Conservation (phyloP, 2,113 vertebrate genomes). For the Bombycilla garrulus region DNA sequence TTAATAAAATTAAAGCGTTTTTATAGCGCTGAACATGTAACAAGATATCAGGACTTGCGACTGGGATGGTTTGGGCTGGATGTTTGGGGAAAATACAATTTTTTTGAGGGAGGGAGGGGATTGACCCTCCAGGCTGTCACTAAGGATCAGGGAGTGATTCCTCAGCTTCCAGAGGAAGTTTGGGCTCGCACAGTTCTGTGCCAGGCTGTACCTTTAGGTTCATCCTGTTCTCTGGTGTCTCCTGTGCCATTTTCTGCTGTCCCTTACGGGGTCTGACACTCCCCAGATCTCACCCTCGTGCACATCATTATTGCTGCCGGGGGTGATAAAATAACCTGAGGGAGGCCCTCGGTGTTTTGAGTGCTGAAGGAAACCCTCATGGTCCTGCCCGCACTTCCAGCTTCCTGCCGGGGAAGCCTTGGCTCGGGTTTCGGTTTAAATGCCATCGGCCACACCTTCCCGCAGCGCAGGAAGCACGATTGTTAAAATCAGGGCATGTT, state of each 20-base stretch:
- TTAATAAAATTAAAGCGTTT: not conserved
- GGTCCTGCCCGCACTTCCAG: not conserved
- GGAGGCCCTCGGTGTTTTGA: not conserved
- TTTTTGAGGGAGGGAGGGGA: not conserved
- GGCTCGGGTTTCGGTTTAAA: slow-evolving; percentile 14
- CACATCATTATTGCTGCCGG: not conserved
- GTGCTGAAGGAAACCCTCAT: not conserved
- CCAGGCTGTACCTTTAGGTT: not conserved
- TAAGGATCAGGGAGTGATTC: not conserved
- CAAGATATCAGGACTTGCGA: not conserved
- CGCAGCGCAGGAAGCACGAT: slow-evolving; percentile 58
- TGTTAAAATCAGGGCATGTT: slow-evolving; percentile 75
- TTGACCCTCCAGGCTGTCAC: not conserved
- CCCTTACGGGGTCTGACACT: fast-evolving
- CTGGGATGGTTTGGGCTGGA: not conserved
- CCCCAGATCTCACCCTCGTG: not conserved
- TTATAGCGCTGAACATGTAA: too few relatives aligned
- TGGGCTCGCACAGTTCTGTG: not conserved
- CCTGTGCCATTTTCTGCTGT: fast-evolving
- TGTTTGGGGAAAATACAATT: not conserved
- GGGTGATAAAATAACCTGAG: not conserved
- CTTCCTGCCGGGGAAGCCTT: slow-evolving; percentile 21
- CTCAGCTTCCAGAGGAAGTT: not conserved
- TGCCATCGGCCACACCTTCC: slow-evolving; percentile 65
- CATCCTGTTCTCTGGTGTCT: not conserved